Base-by-base conservation (phyloP, 2,888 invertebrate genomes). In the Julus scandinavius region DNA sequence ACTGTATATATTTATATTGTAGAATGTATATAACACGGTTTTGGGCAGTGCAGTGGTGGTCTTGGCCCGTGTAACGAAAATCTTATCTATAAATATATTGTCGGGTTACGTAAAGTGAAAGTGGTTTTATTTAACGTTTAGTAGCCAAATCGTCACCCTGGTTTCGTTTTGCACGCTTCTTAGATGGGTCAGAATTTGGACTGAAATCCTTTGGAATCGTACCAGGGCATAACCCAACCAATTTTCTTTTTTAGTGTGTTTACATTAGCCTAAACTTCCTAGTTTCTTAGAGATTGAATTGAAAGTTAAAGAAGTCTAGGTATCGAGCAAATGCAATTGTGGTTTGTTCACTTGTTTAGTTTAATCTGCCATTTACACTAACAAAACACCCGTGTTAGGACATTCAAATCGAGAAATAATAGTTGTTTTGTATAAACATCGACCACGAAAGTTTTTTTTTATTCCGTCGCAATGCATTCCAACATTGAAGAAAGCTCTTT, bases 91-190 rank as follows among this genome's bases (percentile, higher is more conserved):
- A 29, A 72, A 72, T 72, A 72, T 4, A 72, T 72, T 72, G 72
- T 72, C 72, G 72, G 72, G 72, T 72, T 72, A 29, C 72, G 72
- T 63, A 63, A 63, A 63, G 72, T 72, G 72, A 72, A 72, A 72
- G 72, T 72, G 29, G 72, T 72, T 72, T 72, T 72, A 72, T 72
- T 72, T 72, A 72, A 72, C 72, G 72, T 72, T 72, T 72, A 20
- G 9, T 20, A 29, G 72, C 72, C 72, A 72, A 72, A 72, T 72
- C 29, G 72, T 72, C 72, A 72, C 72, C 72, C 72, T 72, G 72
- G 72, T 72, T 72, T 72, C 72, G 29, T 72, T 72, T 29, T 29
- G 54, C 54, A 11, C 20, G 45, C 45, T 45, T 5, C 45, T 45
- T 45, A 45, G 45, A 45, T 2, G 72, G 72, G 72, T 72, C 72